Conservation (phyloP, 2,888 invertebrate genomes). For the Cotesia congregata region DNA sequence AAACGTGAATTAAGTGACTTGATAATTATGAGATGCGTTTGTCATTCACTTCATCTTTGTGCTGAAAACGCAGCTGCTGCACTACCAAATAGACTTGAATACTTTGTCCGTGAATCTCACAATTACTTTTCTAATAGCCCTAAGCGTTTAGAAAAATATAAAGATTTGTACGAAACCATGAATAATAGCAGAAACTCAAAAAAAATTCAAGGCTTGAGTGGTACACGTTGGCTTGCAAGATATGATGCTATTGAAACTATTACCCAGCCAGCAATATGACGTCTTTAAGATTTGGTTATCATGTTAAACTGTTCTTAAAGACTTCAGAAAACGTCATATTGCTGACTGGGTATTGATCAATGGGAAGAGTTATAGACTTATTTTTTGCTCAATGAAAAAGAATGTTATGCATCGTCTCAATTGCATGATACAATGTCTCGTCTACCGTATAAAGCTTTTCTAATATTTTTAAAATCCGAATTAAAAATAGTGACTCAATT, state of each 20-base stretch:
- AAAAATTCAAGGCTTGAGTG: too few species aligned
- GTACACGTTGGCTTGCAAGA: too few species aligned
- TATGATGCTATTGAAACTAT: conserved; percentile 44
- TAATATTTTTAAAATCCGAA: conserved; percentile 50
- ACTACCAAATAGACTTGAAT: conserved; percentile 48
- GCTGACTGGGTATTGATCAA: too few species aligned
- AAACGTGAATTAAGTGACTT: conserved; percentile 45
- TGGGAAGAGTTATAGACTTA: conserved; percentile 55
- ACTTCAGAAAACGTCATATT: too few species aligned
- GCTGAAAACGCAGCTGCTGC: conserved; percentile 46
- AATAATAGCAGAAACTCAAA: conserved; percentile 31
- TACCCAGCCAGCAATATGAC: too few species aligned
- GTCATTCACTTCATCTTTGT: conserved; percentile 41
- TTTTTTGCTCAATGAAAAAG: conserved; percentile 51
- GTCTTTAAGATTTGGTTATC: too few species aligned
- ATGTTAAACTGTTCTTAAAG: too few species aligned
- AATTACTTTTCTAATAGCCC: conserved; percentile 50
- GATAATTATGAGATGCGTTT: conserved; percentile 36
- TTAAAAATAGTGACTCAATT: conserved; percentile 46
- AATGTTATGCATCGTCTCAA: conserved; percentile 53
- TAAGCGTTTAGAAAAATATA: conserved; percentile 41
- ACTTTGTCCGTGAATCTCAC: conserved; percentile 49
- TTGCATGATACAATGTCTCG: conserved; percentile 50
- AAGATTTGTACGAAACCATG: conserved; percentile 44
- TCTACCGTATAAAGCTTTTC: conserved; percentile 47